Conservation (phyloP, 2,888 invertebrate species). For the Protula sp. region DNA sequence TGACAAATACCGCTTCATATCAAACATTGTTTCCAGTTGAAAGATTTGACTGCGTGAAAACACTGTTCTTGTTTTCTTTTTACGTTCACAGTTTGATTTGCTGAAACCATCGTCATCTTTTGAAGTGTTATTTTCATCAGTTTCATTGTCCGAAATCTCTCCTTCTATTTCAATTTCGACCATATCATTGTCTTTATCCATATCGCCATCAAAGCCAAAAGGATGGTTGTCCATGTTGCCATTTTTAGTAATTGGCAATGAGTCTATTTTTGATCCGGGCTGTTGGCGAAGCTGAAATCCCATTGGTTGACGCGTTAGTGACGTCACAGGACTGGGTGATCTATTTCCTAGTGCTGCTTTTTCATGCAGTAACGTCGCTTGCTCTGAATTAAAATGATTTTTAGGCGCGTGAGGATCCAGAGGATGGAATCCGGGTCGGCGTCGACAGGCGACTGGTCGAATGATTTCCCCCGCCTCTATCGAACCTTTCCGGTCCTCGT, state of each 20-base stretch:
- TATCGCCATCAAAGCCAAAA: no score
- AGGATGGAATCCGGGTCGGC: background rate
- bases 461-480: background rate
- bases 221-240: no score
- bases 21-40: slow-evolving; percentile 54
- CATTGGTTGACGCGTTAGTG: no score
- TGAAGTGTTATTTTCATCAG: background rate
- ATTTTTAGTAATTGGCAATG: no score
- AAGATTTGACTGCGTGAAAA: slow-evolving; percentile 54
- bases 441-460: background rate
- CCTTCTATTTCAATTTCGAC: background rate
- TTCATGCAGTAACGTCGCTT: no score
- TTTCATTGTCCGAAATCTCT: background rate
- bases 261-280: no score
- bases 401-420: background rate
- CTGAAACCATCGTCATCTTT: background rate
- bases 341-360: no score
- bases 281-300: no score
- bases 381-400: background rate
- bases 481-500: background rate
- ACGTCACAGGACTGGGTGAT: background rate
- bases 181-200: background rate
- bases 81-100: background rate
- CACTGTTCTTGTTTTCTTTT: slow-evolving; percentile 53
- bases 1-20: slow-evolving; percentile 52